A percentile compares a stretch with the other conserved stretches of the same genome.
Conservation (phyloP, 2,113 vertebrate species). For the Pao palembangensis region DNA sequence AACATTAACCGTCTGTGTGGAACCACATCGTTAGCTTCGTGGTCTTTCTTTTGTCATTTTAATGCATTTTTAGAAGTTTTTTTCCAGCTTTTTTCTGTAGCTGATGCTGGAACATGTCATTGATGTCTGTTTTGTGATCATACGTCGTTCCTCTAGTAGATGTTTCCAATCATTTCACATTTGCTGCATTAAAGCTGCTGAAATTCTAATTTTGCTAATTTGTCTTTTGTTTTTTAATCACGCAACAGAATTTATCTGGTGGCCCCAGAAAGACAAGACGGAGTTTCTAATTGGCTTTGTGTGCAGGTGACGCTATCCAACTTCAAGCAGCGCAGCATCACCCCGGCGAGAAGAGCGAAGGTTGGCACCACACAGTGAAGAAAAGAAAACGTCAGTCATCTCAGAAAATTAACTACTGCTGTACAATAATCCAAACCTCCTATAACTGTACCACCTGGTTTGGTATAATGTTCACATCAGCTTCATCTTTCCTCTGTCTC, state of each 20-base stretch:
- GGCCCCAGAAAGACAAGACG: constrained; percentile 90
- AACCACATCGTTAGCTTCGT: constrained; percentile 18
- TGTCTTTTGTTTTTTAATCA: constrained; percentile 18
- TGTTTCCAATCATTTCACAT: not conserved
- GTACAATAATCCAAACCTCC: constrained; percentile 91
- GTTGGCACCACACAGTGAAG: constrained; percentile 78
- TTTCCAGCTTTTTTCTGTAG: constrained; percentile 12
- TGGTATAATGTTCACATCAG: constrained; percentile 73
- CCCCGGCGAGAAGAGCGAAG: constrained; percentile 58
- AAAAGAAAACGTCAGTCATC: constrained; percentile 85
- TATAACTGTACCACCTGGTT: constrained; percentile 70
- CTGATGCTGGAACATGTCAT: no score
- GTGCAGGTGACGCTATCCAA: constrained; percentile 88
- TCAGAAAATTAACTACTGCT: constrained; percentile 89
- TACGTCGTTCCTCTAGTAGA: not conserved
- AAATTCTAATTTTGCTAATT: constrained; percentile 17
- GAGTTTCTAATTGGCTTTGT: constrained; percentile 92
- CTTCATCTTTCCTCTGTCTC: constrained; percentile 69
- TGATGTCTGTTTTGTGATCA: not conserved
- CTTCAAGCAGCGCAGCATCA: constrained; percentile 86
- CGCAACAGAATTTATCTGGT: constrained; percentile 89
- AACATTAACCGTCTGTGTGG: not conserved
- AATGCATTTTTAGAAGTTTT: constrained; percentile 8
- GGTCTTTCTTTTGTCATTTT: constrained; percentile 10
- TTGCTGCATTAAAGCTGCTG: not conserved